Evolutionary conservation across 2,113 vertebrate species (phyloP).

Genomic region (Barbus barbus): DNA sequence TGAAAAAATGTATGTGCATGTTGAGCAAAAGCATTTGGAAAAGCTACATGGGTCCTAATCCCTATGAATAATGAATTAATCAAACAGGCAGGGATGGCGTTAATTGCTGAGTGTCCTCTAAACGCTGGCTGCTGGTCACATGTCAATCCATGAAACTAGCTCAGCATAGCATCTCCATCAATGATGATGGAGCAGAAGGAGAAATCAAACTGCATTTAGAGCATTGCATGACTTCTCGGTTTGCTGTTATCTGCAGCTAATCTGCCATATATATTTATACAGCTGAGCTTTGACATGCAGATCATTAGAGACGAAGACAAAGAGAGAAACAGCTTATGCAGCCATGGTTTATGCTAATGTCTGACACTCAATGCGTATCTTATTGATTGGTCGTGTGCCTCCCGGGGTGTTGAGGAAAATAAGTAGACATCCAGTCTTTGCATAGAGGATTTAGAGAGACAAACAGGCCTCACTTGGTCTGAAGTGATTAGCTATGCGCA

Average conservation of each 20-base stretch:
- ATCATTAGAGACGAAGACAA: background rate
- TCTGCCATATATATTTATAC: conserved; percentile 36
- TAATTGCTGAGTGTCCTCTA: conserved; percentile 8
- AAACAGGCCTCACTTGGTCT: no score
- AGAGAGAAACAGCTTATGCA: conserved; percentile 26
- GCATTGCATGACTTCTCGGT: conserved; percentile 33
- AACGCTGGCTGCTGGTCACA: background rate
- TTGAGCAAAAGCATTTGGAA: conserved; percentile 10
- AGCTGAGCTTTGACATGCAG: conserved; percentile 27
- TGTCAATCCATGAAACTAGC: conserved; percentile 40
- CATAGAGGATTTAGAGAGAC: background rate
- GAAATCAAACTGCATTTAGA: conserved; percentile 46
- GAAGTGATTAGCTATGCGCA: conserved; percentile 21
- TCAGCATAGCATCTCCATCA: conserved; percentile 37
- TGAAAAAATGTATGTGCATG: background rate
- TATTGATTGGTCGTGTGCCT: conserved; percentile 7
- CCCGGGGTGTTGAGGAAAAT: conserved; percentile 4
- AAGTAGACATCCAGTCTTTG: conserved; percentile 6
- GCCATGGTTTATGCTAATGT: conserved; percentile 3
- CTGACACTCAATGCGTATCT: background rate
- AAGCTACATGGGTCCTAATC: conserved; percentile 1
- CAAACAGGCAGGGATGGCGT: background rate
- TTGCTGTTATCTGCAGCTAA: conserved; percentile 34
- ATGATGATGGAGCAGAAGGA: conserved; percentile 28
- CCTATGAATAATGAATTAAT: conserved; percentile 13